phyloP scores from a whole-genome alignment of 2,797 vertebrate species.

The Muscicapa comitata region DNA sequence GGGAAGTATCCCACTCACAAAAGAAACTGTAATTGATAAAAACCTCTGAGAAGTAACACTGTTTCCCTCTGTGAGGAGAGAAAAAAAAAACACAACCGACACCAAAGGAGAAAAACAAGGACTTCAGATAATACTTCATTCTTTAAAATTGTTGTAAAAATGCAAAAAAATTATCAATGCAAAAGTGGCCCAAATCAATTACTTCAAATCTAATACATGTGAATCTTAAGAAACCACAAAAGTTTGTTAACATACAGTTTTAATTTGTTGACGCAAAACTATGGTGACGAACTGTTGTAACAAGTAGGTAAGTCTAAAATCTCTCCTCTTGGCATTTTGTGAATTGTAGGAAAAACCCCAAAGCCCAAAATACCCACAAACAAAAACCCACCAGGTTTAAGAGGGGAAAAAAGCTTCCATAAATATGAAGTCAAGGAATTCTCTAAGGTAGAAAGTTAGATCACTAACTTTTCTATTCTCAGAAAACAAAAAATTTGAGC shows the following conservation, averaged over 20 bases:
- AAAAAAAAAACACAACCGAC: neutral
- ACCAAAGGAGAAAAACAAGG: neutral
- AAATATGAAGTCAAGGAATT: neutral
- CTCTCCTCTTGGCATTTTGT: neutral
- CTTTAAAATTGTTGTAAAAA: neutral
- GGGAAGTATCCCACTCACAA: neutral
- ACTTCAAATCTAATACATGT: neutral
- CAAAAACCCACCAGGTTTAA: neutral
- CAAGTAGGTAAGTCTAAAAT: neutral
- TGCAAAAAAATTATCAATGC: neutral
- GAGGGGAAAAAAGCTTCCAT: neutral
- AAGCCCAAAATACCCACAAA: neutral
- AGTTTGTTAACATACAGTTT: neutral
- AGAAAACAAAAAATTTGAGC: neutral
- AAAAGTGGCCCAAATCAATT: neutral
- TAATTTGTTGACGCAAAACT: neutral
- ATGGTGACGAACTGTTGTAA: neutral
- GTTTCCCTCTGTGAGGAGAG: neutral
- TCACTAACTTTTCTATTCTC: neutral
- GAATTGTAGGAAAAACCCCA: neutral
- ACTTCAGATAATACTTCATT: neutral
- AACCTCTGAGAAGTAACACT: neutral
- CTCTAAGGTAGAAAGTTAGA: neutral
- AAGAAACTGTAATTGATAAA: neutral
- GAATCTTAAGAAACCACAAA: neutral